Evolutionary conservation across 2,888 invertebrate genomes (phyloP).

Genomic region (Aphrophora alni): DNA sequence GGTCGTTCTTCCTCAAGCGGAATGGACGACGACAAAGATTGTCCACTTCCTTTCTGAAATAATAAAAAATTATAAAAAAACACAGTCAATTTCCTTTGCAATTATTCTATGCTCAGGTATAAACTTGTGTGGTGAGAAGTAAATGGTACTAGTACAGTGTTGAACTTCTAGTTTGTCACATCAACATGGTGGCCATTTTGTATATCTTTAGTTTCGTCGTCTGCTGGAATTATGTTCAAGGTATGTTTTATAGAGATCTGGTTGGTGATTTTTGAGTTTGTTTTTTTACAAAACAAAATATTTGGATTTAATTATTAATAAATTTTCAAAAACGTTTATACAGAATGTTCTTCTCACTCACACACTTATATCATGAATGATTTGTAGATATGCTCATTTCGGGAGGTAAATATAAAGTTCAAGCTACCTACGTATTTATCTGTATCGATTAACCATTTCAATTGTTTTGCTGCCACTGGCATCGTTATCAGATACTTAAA

Average conservation of each 20-base stretch:
- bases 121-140: background rate
- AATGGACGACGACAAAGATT: background rate
- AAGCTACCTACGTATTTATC: too few relatives aligned
- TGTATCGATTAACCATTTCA: too few relatives aligned
- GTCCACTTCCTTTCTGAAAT: slow-evolving; percentile 1
- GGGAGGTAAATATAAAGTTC: too few relatives aligned
- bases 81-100: background rate
- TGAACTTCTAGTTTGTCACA: background rate
- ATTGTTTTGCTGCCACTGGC: too few relatives aligned
- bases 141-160: background rate
- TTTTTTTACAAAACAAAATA: too few relatives aligned
- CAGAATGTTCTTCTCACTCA: too few relatives aligned
- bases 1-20: background rate
- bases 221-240: background rate
- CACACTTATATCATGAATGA: too few relatives aligned
- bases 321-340: too few relatives aligned
- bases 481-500: too few relatives aligned
- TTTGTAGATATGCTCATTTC: too few relatives aligned
- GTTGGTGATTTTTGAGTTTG: background rate
- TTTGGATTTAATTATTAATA: too few relatives aligned
- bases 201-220: background rate
- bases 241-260: background rate
- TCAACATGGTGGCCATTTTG: background rate
- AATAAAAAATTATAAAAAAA: background rate
- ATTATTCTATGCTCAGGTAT: background rate